phyloP scores from a whole-genome alignment of 2,113 vertebrate genomes.

The Coturnix japonica region DNA sequence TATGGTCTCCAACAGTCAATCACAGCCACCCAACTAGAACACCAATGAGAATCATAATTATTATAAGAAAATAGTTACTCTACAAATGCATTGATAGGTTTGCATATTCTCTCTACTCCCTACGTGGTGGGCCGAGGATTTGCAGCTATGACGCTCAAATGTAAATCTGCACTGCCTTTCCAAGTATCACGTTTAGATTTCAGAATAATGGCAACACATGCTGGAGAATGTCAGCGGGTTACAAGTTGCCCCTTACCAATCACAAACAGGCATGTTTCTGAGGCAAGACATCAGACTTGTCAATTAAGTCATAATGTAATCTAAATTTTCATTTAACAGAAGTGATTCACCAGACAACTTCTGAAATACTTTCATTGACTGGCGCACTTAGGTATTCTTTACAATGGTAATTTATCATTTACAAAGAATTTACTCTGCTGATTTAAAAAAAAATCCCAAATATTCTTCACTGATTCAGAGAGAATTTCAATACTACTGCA shows the following conservation, averaged over 20 bases:
- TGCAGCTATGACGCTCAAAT: background rate
- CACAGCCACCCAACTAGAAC: background rate
- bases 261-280: background rate
- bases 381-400: background rate
- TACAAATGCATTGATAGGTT: background rate
- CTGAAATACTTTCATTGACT: background rate
- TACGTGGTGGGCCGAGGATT: background rate
- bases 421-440: background rate
- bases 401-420: background rate
- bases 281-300: background rate
- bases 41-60: background rate
- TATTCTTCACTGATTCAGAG: background rate
- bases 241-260: background rate
- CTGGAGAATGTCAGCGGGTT: accelerated
- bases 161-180: background rate
- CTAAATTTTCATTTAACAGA: background rate
- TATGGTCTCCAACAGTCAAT: background rate
- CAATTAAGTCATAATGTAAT: background rate
- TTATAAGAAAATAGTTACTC: background rate
- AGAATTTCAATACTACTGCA: background rate
- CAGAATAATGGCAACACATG: background rate
- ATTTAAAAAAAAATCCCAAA: background rate
- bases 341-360: background rate
- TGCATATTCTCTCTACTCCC: background rate
- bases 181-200: background rate